Percentiles rank a stretch among this genome's conserved stretches.
phyloP scores from a whole-genome alignment of 1,140 invertebrate species.

The Homalodisca vitripennis region DNA sequence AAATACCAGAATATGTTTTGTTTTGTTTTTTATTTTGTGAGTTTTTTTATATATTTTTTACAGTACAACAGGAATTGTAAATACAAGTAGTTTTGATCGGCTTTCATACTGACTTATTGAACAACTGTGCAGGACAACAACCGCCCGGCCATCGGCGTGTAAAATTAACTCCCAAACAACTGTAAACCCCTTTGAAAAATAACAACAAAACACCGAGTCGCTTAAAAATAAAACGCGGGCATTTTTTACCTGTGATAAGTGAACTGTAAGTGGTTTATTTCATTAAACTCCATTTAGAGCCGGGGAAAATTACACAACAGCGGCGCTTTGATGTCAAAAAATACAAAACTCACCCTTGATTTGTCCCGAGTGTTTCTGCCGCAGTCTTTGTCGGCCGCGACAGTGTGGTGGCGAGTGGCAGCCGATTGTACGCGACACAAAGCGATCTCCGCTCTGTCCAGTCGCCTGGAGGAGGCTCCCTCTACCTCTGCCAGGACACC shows the following conservation, averaged over 20 bases:
- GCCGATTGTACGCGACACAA: too few species aligned
- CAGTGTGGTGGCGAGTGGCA: too few species aligned
- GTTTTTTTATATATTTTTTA: too few species aligned
- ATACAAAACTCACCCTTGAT: conserved; percentile 1
- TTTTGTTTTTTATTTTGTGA: too few species aligned
- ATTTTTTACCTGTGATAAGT: conserved; percentile 18
- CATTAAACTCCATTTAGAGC: background rate
- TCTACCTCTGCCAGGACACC: background rate
- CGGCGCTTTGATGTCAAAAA: conserved; percentile 6
- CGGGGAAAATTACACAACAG: conserved; percentile 1
- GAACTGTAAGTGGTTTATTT: conserved; percentile 22
- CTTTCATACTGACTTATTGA: too few species aligned
- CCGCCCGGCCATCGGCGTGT: too few species aligned
- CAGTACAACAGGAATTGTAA: too few species aligned
- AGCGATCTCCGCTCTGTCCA: background rate
- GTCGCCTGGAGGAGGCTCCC: background rate
- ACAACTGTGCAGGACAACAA: too few species aligned
- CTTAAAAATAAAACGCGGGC: background rate
- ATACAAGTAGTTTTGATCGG: too few species aligned
- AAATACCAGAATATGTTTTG: too few species aligned
- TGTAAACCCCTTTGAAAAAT: too few species aligned
- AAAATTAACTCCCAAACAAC: too few species aligned
- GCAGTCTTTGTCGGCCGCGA: background rate
- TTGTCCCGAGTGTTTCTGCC: background rate
- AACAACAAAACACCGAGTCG: background rate